phyloP scores from a whole-genome alignment of 2,888 invertebrate genomes.

The Ophioninae sp. region DNA sequence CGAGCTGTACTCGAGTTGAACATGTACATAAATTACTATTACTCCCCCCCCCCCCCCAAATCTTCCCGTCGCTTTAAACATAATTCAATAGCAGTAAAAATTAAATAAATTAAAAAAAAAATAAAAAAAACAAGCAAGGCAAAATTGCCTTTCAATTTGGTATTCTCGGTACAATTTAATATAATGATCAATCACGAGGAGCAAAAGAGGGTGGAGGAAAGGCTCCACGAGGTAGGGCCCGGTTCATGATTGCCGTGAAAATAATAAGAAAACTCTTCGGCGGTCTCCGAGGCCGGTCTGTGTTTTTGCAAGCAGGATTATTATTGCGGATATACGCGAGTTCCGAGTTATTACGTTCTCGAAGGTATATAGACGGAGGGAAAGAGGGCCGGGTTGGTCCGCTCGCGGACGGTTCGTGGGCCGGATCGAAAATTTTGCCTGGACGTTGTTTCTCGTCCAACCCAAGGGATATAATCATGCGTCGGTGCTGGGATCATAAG shows the following conservation, averaged over 20 bases:
- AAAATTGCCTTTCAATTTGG: constrained; percentile 44
- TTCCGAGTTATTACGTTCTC: constrained; percentile 35
- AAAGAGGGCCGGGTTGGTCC: neutral
- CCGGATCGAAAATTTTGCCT: constrained; percentile 42
- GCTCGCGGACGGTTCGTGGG: constrained; percentile 42
- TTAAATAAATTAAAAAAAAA: constrained; percentile 15
- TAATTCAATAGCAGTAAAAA: constrained; percentile 28
- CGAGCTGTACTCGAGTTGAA: neutral
- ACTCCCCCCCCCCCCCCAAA: neutral
- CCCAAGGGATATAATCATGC: constrained; percentile 49
- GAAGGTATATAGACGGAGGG: neutral
- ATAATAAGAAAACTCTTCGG: constrained; percentile 38
- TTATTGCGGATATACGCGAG: neutral
- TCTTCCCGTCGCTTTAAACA: constrained; percentile 9
- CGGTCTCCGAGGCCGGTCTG: constrained; percentile 4
- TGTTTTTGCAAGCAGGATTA: constrained; percentile 11
- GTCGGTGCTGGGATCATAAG: constrained; percentile 29
- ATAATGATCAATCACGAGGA: constrained; percentile 42
- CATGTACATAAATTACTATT: neutral
- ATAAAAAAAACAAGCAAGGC: neutral
- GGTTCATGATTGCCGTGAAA: constrained; percentile 49
- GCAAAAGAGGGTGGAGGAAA: neutral
- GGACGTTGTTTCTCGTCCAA: constrained; percentile 54
- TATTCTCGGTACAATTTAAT: constrained; percentile 33
- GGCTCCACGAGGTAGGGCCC: constrained; percentile 8